Evolutionary conservation across 2,113 vertebrate species (phyloP), one percentile per base, ranked within the genome.

Genomic region (Camelus dromedarius): DNA sequence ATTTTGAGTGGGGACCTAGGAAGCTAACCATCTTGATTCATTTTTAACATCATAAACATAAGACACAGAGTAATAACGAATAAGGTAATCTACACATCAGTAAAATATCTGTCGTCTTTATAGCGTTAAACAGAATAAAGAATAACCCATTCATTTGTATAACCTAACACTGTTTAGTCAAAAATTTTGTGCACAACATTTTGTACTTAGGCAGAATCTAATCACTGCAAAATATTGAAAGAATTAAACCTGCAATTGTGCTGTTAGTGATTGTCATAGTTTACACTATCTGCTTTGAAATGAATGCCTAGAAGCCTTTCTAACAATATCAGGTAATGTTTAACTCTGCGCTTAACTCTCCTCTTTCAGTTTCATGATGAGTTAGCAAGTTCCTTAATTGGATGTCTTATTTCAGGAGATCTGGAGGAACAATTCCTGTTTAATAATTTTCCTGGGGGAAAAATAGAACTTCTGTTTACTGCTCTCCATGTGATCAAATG

Each of bases 391-490:
- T 67, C 13, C 32, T 42, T 96, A 87, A 87, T 48, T 91, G 28
- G 28, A 52, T 66, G 32, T 62, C 66, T 92, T 88, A 35, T 73
- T 91, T 89, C 66, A 94, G 56, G 48, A 93, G 20, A 82, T 89
- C 70, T 87, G 38, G 38, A 80, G 77, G 26, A 91, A 88, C 54
- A 75, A 87, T 96, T 95, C 16, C 75, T 94, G 3, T 85, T 95
- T 95, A 79, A 93, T 96, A 42, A 42, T 42, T 42, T 42, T 42
- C 38, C 58, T 58, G 18, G 58, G 46, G 5, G 42, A 18, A 80
- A 88, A 91, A 12, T 26, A 92, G 50, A 85, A 77, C 5, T 94
- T 92, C 24, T 91, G 5, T 95, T 96, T 95, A 84, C 35, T 79
- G 4, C 89, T 92, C 15, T 94, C 54, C 35, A 7, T 56, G 30